Evolutionary conservation across 1,140 invertebrate species (phyloP), one percentile per base, ranked within the genome.

Genomic region (Drosophila novamexicana): DNA sequence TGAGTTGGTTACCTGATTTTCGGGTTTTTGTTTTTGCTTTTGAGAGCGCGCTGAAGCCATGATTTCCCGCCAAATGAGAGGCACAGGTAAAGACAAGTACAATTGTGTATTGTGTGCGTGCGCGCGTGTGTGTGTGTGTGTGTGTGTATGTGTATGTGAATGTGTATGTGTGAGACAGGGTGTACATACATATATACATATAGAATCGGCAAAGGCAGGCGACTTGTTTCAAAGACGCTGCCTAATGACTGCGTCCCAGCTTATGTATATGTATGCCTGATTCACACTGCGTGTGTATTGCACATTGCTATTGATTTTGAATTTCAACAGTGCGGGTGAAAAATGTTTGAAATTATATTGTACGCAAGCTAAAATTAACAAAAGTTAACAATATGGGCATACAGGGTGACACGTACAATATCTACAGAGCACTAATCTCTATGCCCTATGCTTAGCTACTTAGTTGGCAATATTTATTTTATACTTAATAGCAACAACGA

Each of bases 21-120:
- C 84, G 84, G 78, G 84, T 89, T 89, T 88, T 88, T 81, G 81
- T 78, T 88, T 76, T 77, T 83, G 73, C 74, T 70, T 72, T 75
- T 14, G 58, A 71, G 82, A 67, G 72, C 71, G 57, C 62, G 53
- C 69, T 53, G 56, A 58, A 53, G 68, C 61, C 62, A 83, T 83
- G 82, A 85, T 89, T 89, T 89, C 84, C 84, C 84, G 84, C 84
- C 84, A 88, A 89, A 84, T 84, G 84, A 88, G 84, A 89, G 84
- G 66, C 70, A 81, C 63, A 77, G 72, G 71, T 80, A 80, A 65
- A 80, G 81, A 79, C 77, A 84, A 84, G 77, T 84, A 80, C 80
- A 75, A 73, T 79, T 44, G 77, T 70, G 52, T 18, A 34, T 12
- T 32, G 36, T 42, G n/a, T 42, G 61, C 58, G 52, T 50, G 58